Percentiles rank a stretch among this genome's conserved stretches.
phyloP scores from a whole-genome alignment of 2,797 vertebrate species.

The Sebastes minor region DNA sequence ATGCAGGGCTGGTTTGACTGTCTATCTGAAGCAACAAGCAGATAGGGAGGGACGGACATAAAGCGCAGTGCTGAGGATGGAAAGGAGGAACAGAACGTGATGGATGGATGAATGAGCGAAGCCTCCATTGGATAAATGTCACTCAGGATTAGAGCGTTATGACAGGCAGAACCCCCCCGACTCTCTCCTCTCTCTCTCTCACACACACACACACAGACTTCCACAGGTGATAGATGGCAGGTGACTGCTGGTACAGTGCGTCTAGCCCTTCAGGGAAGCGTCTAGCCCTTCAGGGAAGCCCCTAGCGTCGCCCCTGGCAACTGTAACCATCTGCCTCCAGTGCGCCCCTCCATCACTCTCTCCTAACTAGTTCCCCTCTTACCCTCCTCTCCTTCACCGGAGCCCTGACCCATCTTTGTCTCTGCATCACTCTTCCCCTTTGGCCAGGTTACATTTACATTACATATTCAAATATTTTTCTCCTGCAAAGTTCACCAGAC shows the following conservation, averaged over 20 bases:
- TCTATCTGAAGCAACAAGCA: constrained; percentile 63
- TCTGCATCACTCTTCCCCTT: neutral
- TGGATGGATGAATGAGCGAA: constrained; percentile 71
- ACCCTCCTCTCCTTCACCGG: neutral
- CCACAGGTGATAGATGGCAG: constrained; percentile 68
- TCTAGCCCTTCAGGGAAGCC: constrained; percentile 55
- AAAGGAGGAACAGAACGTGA: constrained; percentile 56
- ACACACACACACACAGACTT: constrained; percentile 7
- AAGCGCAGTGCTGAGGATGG: constrained; percentile 50
- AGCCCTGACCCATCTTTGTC: neutral
- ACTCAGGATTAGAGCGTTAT: constrained; percentile 75
- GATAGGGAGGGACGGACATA: constrained; percentile 50
- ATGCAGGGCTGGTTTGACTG: constrained; percentile 50
- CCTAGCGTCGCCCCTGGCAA: constrained; percentile 58
- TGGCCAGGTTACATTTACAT: constrained; percentile 2
- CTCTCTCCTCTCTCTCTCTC: neutral
- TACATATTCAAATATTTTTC: neutral
- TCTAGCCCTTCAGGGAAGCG: constrained; percentile 53
- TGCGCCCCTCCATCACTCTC: constrained; percentile 28
- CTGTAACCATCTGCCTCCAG: constrained; percentile 54
- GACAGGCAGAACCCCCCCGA: constrained; percentile 58
- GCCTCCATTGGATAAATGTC: constrained; percentile 73
- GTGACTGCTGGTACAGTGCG: constrained; percentile 49
- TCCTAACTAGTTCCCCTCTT: neutral
- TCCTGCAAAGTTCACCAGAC: neutral